Evolutionary conservation across 37 sponge, comb jelly and placozoan species (phyloP), one percentile per base, ranked within the genome.

Genomic region (Ianthella basta): DNA sequence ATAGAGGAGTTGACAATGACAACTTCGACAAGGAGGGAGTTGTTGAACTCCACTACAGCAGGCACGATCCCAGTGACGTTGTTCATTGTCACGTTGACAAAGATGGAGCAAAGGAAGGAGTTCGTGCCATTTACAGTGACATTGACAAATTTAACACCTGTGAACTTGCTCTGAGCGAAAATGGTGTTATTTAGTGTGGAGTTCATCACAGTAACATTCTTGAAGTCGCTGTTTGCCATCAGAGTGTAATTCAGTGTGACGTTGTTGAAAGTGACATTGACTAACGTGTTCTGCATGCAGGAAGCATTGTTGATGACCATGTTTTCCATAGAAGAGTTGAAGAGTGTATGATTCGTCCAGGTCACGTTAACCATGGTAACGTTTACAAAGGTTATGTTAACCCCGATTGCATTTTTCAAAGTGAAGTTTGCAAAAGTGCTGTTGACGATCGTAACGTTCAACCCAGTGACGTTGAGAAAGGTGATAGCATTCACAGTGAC

Each of bases 391-490:
- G 64, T 29, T 4, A 10, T 61, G 64, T 61, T 61, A 29, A 4
- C 29, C 25, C 38, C 37, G 2, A 44, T 75, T 30, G 78, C 25
- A 75, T 41, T 75, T 24, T 19, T 14, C 6, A 75, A 16, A 24
- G 78, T 41, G 1, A 53, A 53, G 78, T 75, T 75, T 24, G 39
- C n/a, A 32, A 69, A 12, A 30, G 70, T 27, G 34, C 70, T 69
- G 70, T 69, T 69, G 34, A 69, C 34, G 25, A 75, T 40, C 24
- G 78, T 75, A 75, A 50, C 24, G 53, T 75, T 75, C 25, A 53
- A 36, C n/a, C 8, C 54, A 23, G 78, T 75, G 1, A 50, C 54
- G 21, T 75, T 75, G 25, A 36, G 3, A 13, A 75, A 36, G 20
- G 39, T 21, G 54, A 53, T 75, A 3, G 78, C 78, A 75, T 75